Evolutionary conservation across 2,797 vertebrate species (phyloP).

Genomic region (Eulemur albifrons): DNA sequence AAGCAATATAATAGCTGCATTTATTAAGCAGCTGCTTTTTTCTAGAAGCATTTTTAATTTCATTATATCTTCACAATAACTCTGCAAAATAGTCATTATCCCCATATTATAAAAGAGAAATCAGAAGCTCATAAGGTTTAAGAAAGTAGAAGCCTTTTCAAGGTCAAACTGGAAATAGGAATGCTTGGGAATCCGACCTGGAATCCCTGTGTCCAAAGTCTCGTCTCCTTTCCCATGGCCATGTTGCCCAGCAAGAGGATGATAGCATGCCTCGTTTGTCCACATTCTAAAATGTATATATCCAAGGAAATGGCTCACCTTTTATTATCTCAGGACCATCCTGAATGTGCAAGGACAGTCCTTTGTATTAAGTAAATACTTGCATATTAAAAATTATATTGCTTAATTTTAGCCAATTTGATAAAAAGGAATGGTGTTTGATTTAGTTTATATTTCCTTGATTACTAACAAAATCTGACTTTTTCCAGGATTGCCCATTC

Average conservation of each 20-base stretch:
- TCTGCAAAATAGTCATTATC: not conserved
- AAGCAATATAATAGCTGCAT: not conserved
- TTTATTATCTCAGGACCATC: not conserved
- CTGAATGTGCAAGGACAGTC: not conserved
- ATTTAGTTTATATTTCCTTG: conserved; percentile 4
- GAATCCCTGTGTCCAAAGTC: not conserved
- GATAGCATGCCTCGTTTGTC: not conserved
- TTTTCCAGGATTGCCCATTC: conserved; percentile 18
- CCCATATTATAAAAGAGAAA: not conserved
- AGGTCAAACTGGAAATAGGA: not conserved
- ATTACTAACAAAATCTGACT: conserved; percentile 45
- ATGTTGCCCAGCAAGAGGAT: not conserved
- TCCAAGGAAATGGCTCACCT: not conserved
- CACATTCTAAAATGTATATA: not conserved
- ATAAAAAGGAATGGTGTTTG: not conserved
- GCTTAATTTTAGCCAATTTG: not conserved
- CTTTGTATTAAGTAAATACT: not conserved
- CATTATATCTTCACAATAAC: not conserved
- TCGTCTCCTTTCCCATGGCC: not conserved
- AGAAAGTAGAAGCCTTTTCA: not conserved
- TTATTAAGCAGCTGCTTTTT: not conserved
- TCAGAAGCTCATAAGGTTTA: not conserved
- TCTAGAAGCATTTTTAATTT: not conserved
- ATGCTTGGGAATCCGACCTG: not conserved
- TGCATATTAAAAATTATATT: conserved; percentile 22